Evolutionary conservation across 2,113 vertebrate genomes (phyloP).

Genomic region (Cyanoliseus patagonus): DNA sequence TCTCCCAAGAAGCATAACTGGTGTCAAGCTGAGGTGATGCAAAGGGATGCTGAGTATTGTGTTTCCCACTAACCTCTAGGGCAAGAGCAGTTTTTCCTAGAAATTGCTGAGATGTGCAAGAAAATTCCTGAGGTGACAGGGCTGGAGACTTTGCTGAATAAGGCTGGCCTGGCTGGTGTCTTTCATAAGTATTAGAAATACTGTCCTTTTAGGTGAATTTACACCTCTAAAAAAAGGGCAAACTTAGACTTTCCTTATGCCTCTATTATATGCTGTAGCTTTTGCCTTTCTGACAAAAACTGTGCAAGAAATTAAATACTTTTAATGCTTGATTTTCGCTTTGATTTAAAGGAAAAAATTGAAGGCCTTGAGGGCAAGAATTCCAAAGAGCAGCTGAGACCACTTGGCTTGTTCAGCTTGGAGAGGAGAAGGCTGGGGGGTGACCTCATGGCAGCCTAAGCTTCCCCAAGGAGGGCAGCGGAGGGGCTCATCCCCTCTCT

Average conservation of each 20-base stretch:
- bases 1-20: neutral
- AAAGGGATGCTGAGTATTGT: neutral
- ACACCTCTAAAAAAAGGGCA: neutral
- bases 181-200: neutral
- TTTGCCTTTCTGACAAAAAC: neutral
- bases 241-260: neutral
- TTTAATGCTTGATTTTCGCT: neutral
- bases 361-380: accelerated
- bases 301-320: neutral
- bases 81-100: neutral
- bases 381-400: neutral
- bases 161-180: neutral
- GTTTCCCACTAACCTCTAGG: neutral
- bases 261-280: neutral
- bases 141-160: neutral
- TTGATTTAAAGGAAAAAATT: neutral
- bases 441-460: accelerated
- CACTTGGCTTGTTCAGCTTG: neutral
- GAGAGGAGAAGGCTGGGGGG: neutral
- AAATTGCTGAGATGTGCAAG: neutral
- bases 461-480: accelerated
- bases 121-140: neutral
- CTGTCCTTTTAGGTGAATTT: neutral
- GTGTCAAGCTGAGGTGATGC: neutral
- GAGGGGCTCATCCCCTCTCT: neutral